These are phyloP conservation scores for Bicyclus anynana DNA, from an alignment of 1,140 invertebrate species.

Conservation along the genomic window DNA sequence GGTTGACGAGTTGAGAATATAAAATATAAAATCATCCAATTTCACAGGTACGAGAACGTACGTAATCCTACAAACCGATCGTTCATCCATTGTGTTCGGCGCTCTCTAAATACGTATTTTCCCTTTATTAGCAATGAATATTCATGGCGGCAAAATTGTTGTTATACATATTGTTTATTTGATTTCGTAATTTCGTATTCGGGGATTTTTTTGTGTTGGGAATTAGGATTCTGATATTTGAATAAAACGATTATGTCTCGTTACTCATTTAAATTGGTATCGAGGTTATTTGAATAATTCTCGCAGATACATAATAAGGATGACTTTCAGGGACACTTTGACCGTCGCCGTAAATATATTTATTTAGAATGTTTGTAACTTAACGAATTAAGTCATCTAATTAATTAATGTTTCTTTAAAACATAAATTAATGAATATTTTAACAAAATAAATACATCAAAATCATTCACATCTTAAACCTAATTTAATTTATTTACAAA, in stretches of 20 bases:
- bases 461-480: too few relatives aligned
- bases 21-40: too few relatives aligned
- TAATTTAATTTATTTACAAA: too few relatives aligned
- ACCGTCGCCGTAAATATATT: too few relatives aligned
- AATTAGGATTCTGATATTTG: not conserved
- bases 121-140: not conserved
- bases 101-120: not conserved
- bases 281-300: not conserved
- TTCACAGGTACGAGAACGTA: not conserved
- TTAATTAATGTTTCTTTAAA: too few relatives aligned
- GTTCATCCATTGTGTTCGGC: not conserved
- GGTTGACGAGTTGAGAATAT: too few relatives aligned
- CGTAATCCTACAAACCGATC: not conserved
- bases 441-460: too few relatives aligned
- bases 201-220: not conserved
- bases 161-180: not conserved
- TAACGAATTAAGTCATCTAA: too few relatives aligned
- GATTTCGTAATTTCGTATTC: not conserved
- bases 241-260: not conserved
- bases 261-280: not conserved
- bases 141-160: not conserved
- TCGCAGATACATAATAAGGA: too few relatives aligned
- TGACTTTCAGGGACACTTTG: too few relatives aligned
- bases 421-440: too few relatives aligned
- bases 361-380: too few relatives aligned